Evolutionary conservation across 2,113 vertebrate species (phyloP).

Genomic region (Urocolius indicus): DNA sequence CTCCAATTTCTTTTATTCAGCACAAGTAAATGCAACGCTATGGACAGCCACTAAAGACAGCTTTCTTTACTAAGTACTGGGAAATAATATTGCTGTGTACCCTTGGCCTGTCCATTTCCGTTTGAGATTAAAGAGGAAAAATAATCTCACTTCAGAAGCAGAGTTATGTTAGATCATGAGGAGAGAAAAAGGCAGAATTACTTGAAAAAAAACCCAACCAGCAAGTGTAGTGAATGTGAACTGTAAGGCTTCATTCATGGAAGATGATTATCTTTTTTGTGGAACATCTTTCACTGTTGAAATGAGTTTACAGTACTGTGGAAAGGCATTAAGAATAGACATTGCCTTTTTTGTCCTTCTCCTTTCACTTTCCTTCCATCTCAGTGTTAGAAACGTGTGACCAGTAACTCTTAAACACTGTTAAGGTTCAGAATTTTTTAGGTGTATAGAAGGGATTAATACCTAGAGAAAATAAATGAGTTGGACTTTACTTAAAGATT

Average conservation of each 20-base stretch:
- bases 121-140: background rate
- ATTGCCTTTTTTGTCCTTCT: background rate
- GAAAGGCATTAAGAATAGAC: background rate
- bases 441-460: background rate
- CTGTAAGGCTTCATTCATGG: background rate
- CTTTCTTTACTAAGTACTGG: background rate
- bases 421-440: background rate
- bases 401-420: background rate
- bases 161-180: background rate
- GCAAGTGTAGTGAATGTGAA: background rate
- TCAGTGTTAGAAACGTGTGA: background rate
- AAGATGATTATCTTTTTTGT: background rate
- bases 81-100: background rate
- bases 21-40: background rate
- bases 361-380: background rate
- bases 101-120: background rate
- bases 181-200: background rate
- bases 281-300: background rate
- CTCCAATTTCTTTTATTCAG: background rate
- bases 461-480: background rate
- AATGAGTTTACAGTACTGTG: background rate
- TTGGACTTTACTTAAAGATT: background rate
- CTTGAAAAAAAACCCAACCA: background rate
- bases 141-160: background rate
- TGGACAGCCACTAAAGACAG: background rate